phyloP scores from a whole-genome alignment of 2,888 invertebrate genomes.

The Lasioglossum morio region DNA sequence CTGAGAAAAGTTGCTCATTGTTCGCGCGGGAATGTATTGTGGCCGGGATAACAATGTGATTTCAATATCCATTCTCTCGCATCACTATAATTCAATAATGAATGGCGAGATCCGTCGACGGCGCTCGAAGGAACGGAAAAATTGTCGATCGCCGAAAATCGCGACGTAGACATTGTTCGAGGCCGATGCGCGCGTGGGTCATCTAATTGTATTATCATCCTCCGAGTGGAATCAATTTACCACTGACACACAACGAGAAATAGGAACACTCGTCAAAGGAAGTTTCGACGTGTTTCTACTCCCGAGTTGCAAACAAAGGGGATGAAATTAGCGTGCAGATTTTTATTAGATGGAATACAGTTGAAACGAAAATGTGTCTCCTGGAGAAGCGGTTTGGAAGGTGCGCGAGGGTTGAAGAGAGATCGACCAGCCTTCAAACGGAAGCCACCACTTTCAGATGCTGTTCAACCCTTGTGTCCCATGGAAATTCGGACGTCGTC shows the following conservation, averaged over 20 bases:
- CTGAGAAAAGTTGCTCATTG: background rate
- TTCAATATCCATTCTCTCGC: slow-evolving; percentile 5
- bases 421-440: background rate
- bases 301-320: background rate
- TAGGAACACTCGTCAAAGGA: background rate
- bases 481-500: slow-evolving; percentile 15
- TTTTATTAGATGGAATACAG: background rate
- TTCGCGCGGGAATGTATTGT: background rate
- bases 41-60: background rate
- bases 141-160: background rate
- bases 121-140: background rate
- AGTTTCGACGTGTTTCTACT: background rate
- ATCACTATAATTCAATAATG: slow-evolving; percentile 12
- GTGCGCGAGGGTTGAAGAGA: background rate
- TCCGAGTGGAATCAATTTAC: background rate
- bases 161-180: background rate
- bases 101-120: background rate
- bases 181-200: background rate
- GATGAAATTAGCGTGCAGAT: background rate
- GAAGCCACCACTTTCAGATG: background rate
- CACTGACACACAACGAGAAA: background rate
- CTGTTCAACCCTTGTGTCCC: background rate
- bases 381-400: background rate
- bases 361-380: background rate
- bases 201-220: background rate